Base-by-base conservation (phyloP, 2,888 invertebrate species). In the Drosophila neotestacea region DNA sequence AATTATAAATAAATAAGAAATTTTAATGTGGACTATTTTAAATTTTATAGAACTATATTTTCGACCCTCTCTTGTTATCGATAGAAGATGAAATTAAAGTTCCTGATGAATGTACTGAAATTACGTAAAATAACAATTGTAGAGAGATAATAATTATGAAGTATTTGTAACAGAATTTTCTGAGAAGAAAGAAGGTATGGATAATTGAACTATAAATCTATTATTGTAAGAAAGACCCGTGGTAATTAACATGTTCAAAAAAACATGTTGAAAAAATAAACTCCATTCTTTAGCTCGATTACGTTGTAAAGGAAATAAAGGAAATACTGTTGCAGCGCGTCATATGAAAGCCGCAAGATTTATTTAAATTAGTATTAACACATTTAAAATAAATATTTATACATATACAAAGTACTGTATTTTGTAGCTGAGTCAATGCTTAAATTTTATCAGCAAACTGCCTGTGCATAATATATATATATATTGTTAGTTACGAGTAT, bases 281-380 rank as follows among this genome's bases (percentile, higher is more conserved):
- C 6, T 10, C 22, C 10, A 42, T 22, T 42, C 2, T 9, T 6
- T n/a, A 0, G 6, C 1, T 7, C n/a, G 6, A 38, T 38, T 38
- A 38, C 6, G n/a, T 4, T 38, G 38, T n/a, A 5, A 38, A 38
- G 22, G 7, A 39, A 39, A 5, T 16, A 16, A 16, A 32, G 13
- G 7, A 39, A 39, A 5, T 42, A 42, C 10, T 11, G 42, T 22
- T 44, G n/a, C n/a, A 44, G 11, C 11, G 28, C 44, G 44, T 44
- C 44, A 44, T 28, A 28, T 44, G 36, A n/a, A 27, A 50, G 11
- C 50, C 36, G n/a, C 50, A 34, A 59, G 16, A 52, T 58, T 27
- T 66, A 16, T 47, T 36, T 48, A 48, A 42, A 42, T 28, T 48
- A 48, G 38, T 28, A 52, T 36, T 65, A 66, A n/a, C 58, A 44